Percentiles rank a stretch among this genome's conserved stretches.
These are phyloP conservation scores for Nicator chloris DNA, from an alignment of 2,113 vertebrate genomes.

Conservation along the genomic window DNA sequence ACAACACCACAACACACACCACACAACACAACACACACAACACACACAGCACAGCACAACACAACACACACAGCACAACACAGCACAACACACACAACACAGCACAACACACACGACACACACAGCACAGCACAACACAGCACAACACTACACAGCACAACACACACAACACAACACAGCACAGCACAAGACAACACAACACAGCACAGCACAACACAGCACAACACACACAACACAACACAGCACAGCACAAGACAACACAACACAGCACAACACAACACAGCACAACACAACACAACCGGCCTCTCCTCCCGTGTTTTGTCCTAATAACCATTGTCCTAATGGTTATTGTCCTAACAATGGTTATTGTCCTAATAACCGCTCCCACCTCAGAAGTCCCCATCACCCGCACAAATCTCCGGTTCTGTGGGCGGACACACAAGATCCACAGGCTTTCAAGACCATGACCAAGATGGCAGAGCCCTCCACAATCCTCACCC, in stretches of 20 bases:
- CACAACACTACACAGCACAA: rapidly evolving
- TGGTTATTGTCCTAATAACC: not conserved
- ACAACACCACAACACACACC: too few relatives aligned
- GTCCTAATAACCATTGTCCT: not conserved
- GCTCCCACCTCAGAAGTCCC: not conserved
- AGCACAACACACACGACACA: too few relatives aligned
- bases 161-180: too few relatives aligned
- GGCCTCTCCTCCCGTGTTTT: not conserved
- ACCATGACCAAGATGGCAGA: rapidly evolving
- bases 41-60: not conserved
- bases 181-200: not conserved
- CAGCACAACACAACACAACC: rapidly evolving
- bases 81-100: rapidly evolving
- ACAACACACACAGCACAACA: too few relatives aligned
- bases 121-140: too few relatives aligned
- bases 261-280: too few relatives aligned
- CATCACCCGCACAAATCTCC: too few relatives aligned
- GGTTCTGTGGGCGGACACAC: rapidly evolving
- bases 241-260: not conserved
- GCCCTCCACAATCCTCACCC: not conserved
- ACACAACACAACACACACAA: not conserved
- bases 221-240: too few relatives aligned
- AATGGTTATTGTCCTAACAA: too few relatives aligned
- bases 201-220: not conserved
- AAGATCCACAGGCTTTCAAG: not conserved